Evolutionary conservation across 2,113 vertebrate genomes (phyloP).

Genomic region (Eptesicus fuscus): DNA sequence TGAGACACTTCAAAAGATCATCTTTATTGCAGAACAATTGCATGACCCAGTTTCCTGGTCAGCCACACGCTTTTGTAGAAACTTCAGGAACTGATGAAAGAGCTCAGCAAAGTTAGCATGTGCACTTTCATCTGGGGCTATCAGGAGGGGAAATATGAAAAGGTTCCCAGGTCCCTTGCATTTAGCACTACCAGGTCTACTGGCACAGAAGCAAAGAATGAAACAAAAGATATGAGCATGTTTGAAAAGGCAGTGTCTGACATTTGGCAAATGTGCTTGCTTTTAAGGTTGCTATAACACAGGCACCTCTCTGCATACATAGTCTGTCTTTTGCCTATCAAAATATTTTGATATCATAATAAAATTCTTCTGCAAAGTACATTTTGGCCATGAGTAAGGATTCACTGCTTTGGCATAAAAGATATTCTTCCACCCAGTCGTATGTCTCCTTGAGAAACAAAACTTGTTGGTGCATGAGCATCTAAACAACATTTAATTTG

Average conservation of each 20-base stretch:
- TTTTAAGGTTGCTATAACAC: background rate
- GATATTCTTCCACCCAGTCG: background rate
- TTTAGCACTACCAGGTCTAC: conserved; percentile 54
- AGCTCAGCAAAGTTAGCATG: conserved; percentile 60
- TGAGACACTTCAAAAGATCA: conserved; percentile 77
- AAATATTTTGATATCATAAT: conserved; percentile 45
- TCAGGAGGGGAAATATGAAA: conserved; percentile 56
- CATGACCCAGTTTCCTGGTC: conserved; percentile 79
- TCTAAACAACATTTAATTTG: conserved; percentile 65
- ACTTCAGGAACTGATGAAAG: conserved; percentile 78
- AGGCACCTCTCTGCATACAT: background rate
- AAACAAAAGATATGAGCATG: conserved; percentile 38
- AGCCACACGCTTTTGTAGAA: conserved; percentile 74
- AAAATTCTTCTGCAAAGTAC: background rate
- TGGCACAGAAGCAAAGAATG: conserved; percentile 37
- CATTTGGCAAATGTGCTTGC: conserved; percentile 15
- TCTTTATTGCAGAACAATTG: conserved; percentile 79
- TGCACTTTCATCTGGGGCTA: conserved; percentile 66
- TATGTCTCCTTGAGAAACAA: conserved; percentile 26
- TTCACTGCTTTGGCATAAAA: background rate
- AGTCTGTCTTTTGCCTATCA: background rate
- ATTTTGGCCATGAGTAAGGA: conserved; percentile 14
- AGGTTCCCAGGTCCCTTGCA: conserved; percentile 45
- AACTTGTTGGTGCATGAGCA: background rate
- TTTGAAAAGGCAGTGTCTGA: conserved; percentile 12